Conservation (phyloP, 2,797 vertebrate species). For the Scyliorhinus canicula region DNA sequence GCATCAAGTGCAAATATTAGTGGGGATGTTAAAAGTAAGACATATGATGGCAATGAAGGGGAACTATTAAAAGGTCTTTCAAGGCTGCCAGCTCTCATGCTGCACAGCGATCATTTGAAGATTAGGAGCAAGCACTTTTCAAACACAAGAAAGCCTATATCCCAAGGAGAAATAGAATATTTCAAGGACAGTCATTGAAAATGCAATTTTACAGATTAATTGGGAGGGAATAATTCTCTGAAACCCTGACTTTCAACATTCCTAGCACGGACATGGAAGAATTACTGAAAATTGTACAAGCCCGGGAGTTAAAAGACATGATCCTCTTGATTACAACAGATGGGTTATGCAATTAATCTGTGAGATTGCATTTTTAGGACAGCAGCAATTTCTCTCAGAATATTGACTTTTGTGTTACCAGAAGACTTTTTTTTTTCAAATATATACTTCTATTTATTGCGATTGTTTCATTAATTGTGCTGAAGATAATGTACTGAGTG, state of each 20-base stretch:
- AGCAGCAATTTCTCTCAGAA: too few species aligned
- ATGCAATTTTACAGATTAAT: neutral
- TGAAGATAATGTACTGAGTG: neutral
- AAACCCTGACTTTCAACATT: neutral
- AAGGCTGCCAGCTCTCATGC: neutral
- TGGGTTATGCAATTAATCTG: neutral
- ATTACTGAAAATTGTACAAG: neutral
- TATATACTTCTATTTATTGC: neutral
- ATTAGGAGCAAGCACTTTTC: neutral
- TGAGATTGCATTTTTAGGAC: neutral
- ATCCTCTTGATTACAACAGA: neutral
- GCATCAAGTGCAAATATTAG: neutral
- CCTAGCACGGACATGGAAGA: neutral
- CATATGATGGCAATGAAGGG: neutral
- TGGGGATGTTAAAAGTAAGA: neutral
- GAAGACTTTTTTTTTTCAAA: neutral
- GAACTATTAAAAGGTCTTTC: neutral
- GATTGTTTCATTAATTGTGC: neutral
- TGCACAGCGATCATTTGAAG: neutral
- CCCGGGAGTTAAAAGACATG: neutral
- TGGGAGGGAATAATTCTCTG: neutral
- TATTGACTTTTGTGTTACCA: too few species aligned
- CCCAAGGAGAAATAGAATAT: neutral
- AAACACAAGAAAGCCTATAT: neutral
- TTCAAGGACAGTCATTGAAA: neutral